Base-by-base conservation (phyloP, 2,797 vertebrate genomes). In the Tapirus indicus region DNA sequence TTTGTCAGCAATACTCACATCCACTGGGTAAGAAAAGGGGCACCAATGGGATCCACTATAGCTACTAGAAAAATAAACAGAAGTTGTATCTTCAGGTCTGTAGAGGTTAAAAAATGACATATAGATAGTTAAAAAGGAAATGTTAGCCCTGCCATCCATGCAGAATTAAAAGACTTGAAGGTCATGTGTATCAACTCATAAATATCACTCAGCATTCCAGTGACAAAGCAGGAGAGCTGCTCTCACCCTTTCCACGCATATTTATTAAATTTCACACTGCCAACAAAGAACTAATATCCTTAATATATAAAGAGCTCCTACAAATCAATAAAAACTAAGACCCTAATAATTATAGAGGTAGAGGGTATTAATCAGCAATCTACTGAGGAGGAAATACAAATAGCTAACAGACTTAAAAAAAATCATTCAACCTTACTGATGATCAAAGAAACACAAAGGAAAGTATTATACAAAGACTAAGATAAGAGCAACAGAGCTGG, bases 361-460 rank as follows among this genome's bases (percentile, higher is more conserved):
- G 47, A 88, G 29, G 44, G 69, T 58, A 86, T 84, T 94, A 92
- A 86, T 35, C 13, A 49, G n/a, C 6, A 38, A 29, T 27, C 16
- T 52, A 66, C 62, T 8, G 25, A 71, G 41, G 32, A 29, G 32
- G 47, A 54, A 60, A 84, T 56, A 62, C 2, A 74, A 94, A 79
- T 69, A 85, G 38, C 74, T 52, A 84, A 52, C 4, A 60, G 82
- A 58, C 6, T 47, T 47, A 47, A 47, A 47, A 47, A 47, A 47
- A 47, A 47, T 47, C 47, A 47, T 47, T 47, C 47, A 79, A 54
- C 35, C 20, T 88, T 83, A 64, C 11, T 75, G 49, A 29, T 69
- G 54, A 44, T 44, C 60, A 82, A 69, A 95, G 41, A 84, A 90
- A 87, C 44, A 72, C 21, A 80, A 74, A 95, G 35, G 3, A 90